Conservation (phyloP, 92 coral and sea anemone species). For the Actinernus sp. region DNA sequence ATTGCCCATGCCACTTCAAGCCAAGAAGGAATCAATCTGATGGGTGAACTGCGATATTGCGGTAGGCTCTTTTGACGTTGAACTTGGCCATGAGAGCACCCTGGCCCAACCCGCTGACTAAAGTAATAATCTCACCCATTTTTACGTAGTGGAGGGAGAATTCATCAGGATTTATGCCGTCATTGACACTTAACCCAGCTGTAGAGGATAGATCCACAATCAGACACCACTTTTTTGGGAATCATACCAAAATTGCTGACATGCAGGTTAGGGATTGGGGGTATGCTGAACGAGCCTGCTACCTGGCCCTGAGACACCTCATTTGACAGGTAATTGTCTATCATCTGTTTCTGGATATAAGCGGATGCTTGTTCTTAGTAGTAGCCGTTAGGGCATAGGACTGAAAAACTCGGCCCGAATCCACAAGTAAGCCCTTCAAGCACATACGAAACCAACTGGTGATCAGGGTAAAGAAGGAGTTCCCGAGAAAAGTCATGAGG, state of each 20-base stretch:
- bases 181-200: constrained; percentile 4
- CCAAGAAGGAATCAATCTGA: no score
- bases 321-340: constrained; percentile 12
- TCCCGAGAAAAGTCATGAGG: background rate
- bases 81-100: no score
- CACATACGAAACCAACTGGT: background rate
- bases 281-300: constrained; percentile 17
- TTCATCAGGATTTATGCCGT: background rate
- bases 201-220: constrained; percentile 14
- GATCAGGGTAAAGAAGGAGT: constrained; percentile 11
- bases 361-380: no score
- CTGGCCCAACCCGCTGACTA: no score
- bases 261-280: constrained; percentile 7
- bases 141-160: background rate
- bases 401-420: constrained; percentile 1
- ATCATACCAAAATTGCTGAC: no score
- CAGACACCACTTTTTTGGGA: background rate
- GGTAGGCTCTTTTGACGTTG: no score
- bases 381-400: background rate
- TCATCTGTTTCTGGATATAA: constrained; percentile 2
- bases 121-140: no score
- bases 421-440: constrained; percentile 15
- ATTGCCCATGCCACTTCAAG: no score
- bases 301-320: constrained; percentile 15
- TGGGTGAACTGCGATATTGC: no score